phyloP scores from a whole-genome alignment of 2,113 vertebrate species.

The Sylvilagus bachmani region DNA sequence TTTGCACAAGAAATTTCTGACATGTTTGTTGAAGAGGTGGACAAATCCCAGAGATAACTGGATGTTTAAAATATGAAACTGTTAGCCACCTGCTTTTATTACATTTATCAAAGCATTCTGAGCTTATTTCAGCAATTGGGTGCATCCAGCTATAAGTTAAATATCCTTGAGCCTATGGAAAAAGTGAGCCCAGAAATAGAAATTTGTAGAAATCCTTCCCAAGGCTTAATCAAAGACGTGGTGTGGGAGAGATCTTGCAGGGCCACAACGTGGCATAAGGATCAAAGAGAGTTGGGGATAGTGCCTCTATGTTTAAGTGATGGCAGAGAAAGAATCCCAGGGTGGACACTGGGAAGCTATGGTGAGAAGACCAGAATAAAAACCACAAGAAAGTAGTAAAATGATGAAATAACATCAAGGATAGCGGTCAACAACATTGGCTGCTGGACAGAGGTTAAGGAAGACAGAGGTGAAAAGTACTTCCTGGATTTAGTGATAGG shows the following conservation, averaged over 20 bases:
- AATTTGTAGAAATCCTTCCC: neutral
- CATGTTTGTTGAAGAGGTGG: neutral
- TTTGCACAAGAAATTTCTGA: neutral
- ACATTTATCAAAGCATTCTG: slow-evolving; percentile 23
- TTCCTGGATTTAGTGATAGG: neutral
- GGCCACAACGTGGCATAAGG: neutral
- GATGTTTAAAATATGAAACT: slow-evolving; percentile 18
- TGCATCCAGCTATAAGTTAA: slow-evolving; percentile 2
- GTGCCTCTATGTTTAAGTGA: neutral
- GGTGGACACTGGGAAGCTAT: neutral
- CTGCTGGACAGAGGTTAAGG: neutral
- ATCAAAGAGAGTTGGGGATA: neutral
- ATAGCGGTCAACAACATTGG: neutral
- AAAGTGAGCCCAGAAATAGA: neutral
- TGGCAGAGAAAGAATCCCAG: neutral
- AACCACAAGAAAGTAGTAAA: neutral
- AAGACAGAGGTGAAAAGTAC: neutral
- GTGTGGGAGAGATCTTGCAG: neutral
- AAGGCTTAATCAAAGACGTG: neutral
- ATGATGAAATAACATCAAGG: neutral
- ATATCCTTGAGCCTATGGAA: neutral
- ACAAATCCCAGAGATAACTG: neutral
- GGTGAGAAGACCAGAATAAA: neutral
- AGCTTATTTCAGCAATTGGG: neutral
- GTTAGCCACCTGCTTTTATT: slow-evolving; percentile 29